Conservation (phyloP, 2,888 invertebrate species). For the Tridacna crocea region DNA sequence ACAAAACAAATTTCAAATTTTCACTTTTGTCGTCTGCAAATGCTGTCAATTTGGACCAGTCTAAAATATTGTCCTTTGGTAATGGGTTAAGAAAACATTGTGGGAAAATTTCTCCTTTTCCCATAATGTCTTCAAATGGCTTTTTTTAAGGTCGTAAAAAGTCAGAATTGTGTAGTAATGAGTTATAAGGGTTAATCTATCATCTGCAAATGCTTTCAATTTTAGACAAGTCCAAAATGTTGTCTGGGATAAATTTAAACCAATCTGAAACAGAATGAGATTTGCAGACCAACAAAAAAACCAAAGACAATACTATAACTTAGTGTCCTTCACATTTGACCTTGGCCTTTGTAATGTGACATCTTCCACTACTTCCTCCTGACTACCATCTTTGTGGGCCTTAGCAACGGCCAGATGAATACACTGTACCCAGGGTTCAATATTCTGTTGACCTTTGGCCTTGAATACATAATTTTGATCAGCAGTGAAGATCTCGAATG, state of each 20-base stretch:
- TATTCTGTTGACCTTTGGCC: conserved; percentile 96
- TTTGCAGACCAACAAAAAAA: too few species aligned
- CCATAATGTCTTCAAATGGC: too few species aligned
- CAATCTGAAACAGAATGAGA: too few species aligned
- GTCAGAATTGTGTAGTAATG: too few species aligned
- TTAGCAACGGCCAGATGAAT: conserved; percentile 96
- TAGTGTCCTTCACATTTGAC: conserved; percentile 67
- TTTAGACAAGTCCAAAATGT: not conserved
- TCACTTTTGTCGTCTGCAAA: not conserved
- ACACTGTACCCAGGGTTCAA: conserved; percentile 97
- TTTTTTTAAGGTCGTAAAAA: too few species aligned
- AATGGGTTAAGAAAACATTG: too few species aligned
- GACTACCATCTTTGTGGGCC: conserved; percentile 86
- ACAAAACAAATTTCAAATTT: not conserved
- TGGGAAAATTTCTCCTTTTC: too few species aligned
- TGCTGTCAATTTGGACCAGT: not conserved
- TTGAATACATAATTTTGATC: conserved; percentile 95
- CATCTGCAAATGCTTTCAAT: not conserved
- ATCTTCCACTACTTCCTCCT: conserved; percentile 48
- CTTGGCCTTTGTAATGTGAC: conserved; percentile 65
- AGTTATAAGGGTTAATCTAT: too few species aligned
- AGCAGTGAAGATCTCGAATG: conserved; percentile 96
- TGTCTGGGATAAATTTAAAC: not conserved
- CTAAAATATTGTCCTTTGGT: too few species aligned
- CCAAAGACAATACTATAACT: conserved; percentile 55